Evolutionary conservation across 2,888 invertebrate species (phyloP).

Genomic region (Papilio gigon): DNA sequence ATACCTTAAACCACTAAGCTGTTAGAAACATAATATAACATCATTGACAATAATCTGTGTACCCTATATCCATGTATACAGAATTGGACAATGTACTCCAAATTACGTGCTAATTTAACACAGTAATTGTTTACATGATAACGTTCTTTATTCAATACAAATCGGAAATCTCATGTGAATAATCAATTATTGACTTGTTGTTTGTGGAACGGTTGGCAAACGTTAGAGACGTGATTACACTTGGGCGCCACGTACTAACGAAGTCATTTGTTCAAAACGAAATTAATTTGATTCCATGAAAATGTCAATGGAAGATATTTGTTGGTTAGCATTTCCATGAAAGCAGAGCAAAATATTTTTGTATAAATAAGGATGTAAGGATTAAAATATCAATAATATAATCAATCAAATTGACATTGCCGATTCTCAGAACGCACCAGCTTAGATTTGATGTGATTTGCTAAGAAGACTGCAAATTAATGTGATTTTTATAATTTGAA

Average conservation of each 20-base stretch:
- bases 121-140: conserved; percentile 5
- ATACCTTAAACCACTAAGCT: too few species aligned
- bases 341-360: too few species aligned
- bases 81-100: neutral
- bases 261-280: conserved; percentile 53
- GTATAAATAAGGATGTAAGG: too few species aligned
- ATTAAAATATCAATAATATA: too few species aligned
- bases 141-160: conserved; percentile 1
- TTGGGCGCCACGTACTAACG: conserved; percentile 53
- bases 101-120: conserved; percentile 1
- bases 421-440: too few species aligned
- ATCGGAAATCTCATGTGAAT: conserved; percentile 1
- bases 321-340: neutral
- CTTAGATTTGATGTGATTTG: too few species aligned
- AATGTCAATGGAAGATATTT: neutral
- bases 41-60: neutral
- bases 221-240: conserved; percentile 3
- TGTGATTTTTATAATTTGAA: too few species aligned
- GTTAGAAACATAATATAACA: too few species aligned
- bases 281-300: neutral
- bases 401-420: too few species aligned
- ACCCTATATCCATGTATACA: neutral
- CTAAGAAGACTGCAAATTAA: too few species aligned
- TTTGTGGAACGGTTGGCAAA: neutral
- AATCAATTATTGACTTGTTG: neutral